Conservation (phyloP, 2,113 vertebrate genomes). For the Eira barbara region DNA sequence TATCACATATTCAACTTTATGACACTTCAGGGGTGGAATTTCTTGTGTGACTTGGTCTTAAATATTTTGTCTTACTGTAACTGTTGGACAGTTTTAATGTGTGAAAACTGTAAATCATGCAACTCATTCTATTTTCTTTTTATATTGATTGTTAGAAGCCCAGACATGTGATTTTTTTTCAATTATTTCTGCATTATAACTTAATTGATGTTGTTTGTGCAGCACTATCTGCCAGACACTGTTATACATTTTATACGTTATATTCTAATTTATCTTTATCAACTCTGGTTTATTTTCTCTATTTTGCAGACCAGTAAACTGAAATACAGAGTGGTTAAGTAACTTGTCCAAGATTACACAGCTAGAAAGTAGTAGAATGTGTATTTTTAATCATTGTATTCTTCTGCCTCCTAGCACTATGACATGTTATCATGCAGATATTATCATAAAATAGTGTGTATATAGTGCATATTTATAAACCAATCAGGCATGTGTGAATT, state of each 20-base stretch:
- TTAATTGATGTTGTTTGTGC: conserved; percentile 5
- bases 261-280: conserved; percentile 26
- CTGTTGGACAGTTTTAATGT: not conserved
- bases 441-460: not conserved
- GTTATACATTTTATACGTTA: not conserved
- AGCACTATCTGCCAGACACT: not conserved
- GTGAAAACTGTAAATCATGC: not conserved
- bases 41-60: not conserved
- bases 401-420: not conserved
- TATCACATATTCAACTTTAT: not conserved
- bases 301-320: conserved; percentile 22
- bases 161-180: not conserved
- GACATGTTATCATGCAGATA: not conserved
- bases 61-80: not conserved
- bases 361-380: not conserved
- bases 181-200: not conserved
- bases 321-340: not conserved
- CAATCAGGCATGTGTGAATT: not conserved
- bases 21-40: not conserved
- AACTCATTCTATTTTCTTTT: not conserved
- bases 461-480: not conserved
- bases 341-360: not conserved
- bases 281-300: not conserved
- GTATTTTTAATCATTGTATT: not conserved
- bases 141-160: not conserved